Percentiles rank a stretch among this genome's conserved stretches.
These are phyloP conservation scores for Saturnia pavonia DNA, from an alignment of 2,888 invertebrate species.

Conservation along the genomic window DNA sequence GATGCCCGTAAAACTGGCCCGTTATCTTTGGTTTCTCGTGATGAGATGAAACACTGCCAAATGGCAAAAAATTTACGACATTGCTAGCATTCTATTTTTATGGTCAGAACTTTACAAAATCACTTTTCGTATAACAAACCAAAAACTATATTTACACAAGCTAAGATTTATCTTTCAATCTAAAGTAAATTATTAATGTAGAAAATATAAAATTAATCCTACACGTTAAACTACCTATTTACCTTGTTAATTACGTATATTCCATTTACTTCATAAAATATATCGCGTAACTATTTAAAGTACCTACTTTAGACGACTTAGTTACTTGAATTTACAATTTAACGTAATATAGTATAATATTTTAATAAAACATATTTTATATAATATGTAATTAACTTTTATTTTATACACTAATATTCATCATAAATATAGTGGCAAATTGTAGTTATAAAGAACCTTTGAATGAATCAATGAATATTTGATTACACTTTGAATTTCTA, in stretches of 20 bases:
- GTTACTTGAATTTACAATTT: not conserved
- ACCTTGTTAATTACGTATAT: not conserved
- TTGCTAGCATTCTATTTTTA: no score
- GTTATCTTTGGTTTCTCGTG: slow-evolving; percentile 50
- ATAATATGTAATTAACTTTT: not conserved
- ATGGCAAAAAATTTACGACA: slow-evolving; percentile 19
- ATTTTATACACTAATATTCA: not conserved
- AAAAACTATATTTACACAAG: not conserved
- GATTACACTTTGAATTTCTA: no score
- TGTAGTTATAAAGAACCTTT: not conserved
- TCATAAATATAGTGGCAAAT: no score
- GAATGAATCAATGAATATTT: no score
- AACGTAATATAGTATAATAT: not conserved
- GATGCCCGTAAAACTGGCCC: slow-evolving; percentile 62
- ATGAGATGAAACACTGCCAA: slow-evolving; percentile 43
- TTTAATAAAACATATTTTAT: not conserved
- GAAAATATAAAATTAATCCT: not conserved
- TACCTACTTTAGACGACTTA: not conserved
- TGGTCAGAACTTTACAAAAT: no score
- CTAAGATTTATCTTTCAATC: not conserved
- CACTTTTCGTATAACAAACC: not conserved
- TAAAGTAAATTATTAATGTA: not conserved
- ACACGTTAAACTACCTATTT: not conserved
- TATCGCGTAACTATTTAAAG: not conserved
- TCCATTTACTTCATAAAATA: not conserved